These are phyloP conservation scores for Acanthurus tractus DNA, from an alignment of 2,797 vertebrate species.

Conservation along the genomic window DNA sequence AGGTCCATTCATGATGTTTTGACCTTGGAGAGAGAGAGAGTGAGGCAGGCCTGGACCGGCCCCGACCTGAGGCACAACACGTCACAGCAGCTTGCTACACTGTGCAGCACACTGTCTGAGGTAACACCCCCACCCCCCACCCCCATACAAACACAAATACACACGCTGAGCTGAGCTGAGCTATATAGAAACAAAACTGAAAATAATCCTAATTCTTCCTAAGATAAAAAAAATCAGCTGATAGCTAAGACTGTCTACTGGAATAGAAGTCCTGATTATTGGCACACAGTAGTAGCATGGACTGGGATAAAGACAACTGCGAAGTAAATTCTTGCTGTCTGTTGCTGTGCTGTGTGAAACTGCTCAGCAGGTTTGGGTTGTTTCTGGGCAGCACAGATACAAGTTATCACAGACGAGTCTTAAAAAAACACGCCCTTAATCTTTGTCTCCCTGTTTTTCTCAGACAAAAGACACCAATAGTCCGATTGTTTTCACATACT, in stretches of 20 bases:
- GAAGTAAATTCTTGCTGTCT: slow-evolving; percentile 43
- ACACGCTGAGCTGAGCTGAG: too few relatives aligned
- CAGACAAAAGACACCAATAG: slow-evolving; percentile 18
- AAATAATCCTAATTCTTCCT: background rate
- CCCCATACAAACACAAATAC: background rate
- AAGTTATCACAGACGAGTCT: slow-evolving; percentile 28
- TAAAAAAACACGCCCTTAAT: slow-evolving; percentile 53
- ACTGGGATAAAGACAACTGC: slow-evolving; percentile 19
- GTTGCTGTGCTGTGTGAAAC: slow-evolving; percentile 56
- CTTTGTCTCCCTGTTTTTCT: background rate
- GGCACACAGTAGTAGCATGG: slow-evolving; percentile 13
- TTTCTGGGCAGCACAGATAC: slow-evolving; percentile 42
- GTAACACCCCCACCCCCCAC: slow-evolving; percentile 59
- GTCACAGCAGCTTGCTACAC: slow-evolving; percentile 78
- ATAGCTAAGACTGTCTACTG: background rate
- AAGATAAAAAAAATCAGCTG: background rate
- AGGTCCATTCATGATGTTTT: slow-evolving; percentile 89
- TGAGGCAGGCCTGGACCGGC: slow-evolving; percentile 85
- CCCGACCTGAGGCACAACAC: slow-evolving; percentile 75
- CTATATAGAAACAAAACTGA: background rate
- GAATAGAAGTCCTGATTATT: background rate
- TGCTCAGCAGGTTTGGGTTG: slow-evolving; percentile 78
- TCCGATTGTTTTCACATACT: slow-evolving; percentile 1
- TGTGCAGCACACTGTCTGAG: slow-evolving; percentile 81
- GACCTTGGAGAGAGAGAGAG: slow-evolving; percentile 84